Conservation (phyloP, 1,140 invertebrate species). For the Drosophila equinoxialis region DNA sequence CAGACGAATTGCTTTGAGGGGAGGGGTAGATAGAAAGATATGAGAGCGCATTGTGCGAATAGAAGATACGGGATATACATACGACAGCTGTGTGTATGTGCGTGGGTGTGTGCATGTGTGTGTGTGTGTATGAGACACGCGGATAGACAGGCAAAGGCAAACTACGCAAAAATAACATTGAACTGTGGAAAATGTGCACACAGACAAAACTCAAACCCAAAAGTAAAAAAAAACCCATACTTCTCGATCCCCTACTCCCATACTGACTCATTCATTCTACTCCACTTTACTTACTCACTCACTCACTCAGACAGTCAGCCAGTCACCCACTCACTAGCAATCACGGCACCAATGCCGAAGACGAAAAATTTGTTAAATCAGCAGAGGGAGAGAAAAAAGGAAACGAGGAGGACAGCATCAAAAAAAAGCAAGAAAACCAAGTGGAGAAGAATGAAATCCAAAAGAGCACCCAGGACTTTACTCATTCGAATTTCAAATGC, state of each 20-base stretch:
- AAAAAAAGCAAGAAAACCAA: neutral
- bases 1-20: slow-evolving; percentile 47
- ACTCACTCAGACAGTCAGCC: slow-evolving; percentile 40
- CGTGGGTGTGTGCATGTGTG: neutral
- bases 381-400: slow-evolving; percentile 44
- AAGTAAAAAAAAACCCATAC: neutral
- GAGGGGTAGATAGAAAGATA: slow-evolving; percentile 34
- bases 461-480: slow-evolving; percentile 28
- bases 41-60: slow-evolving; percentile 6
- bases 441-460: slow-evolving; percentile 12
- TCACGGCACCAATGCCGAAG: slow-evolving; percentile 65
- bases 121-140: neutral
- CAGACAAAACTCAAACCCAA: slow-evolving; percentile 25
- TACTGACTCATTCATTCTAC: slow-evolving; percentile 22
- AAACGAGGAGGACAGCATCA: slow-evolving; percentile 14
- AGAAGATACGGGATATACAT: slow-evolving; percentile 36
- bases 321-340: slow-evolving; percentile 41
- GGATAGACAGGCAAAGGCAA: slow-evolving; percentile 71
- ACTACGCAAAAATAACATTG: slow-evolving; percentile 75
- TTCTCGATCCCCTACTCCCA: neutral
- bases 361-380: slow-evolving; percentile 78
- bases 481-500: slow-evolving; percentile 80
- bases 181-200: slow-evolving; percentile 66
- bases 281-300: too few relatives aligned
- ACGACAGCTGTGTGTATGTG: slow-evolving; percentile 18